A percentile compares a stretch with the other conserved stretches of the same genome.
Conservation (phyloP, 2,113 vertebrate species). For the Acanthochromis polyacanthus region DNA sequence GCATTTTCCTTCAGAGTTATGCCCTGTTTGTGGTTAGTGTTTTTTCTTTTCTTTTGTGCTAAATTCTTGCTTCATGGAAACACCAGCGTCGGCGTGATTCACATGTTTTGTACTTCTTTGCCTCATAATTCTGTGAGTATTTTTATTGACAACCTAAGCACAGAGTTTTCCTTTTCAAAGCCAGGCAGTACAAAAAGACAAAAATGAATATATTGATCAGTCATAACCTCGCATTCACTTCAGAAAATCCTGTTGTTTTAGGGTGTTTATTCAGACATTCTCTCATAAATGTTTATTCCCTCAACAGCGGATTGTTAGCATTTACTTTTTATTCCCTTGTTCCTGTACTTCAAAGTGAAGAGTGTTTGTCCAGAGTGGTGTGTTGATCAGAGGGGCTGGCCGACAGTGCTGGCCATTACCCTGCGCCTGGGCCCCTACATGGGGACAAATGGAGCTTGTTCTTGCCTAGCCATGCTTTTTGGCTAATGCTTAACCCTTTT, state of each 20-base stretch:
- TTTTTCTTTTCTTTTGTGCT: slow-evolving; percentile 1
- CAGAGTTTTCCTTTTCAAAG: slow-evolving; percentile 27
- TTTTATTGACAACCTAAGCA: slow-evolving; percentile 17
- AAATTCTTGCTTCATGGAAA: slow-evolving; percentile 15
- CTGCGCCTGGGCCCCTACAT: slow-evolving; percentile 76
- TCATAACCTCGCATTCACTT: slow-evolving; percentile 18
- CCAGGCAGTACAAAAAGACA: neutral
- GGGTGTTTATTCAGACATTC: slow-evolving; percentile 43
- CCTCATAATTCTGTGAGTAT: neutral
- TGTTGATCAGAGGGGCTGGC: slow-evolving; percentile 85
- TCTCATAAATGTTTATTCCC: slow-evolving; percentile 46
- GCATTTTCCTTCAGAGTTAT: slow-evolving; percentile 20
- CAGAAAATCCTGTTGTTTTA: slow-evolving; percentile 20
- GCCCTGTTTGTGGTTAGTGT: slow-evolving; percentile 22
- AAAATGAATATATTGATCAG: slow-evolving; percentile 27
- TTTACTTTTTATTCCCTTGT: slow-evolving; percentile 64
- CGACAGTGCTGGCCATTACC: slow-evolving; percentile 83
- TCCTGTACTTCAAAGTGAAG: slow-evolving; percentile 74
- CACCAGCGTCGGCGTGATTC: slow-evolving; percentile 4
- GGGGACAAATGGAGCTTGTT: slow-evolving; percentile 93
- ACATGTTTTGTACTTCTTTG: neutral
- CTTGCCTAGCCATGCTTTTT: slow-evolving; percentile 85
- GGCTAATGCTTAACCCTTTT: slow-evolving; percentile 95
- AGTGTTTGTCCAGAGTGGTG: slow-evolving; percentile 84
- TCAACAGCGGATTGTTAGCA: slow-evolving; percentile 50